These are phyloP conservation scores for Axinella damicornis DNA, from an alignment of 37 sponge, comb jelly and placozoan species.

Conservation along the genomic window DNA sequence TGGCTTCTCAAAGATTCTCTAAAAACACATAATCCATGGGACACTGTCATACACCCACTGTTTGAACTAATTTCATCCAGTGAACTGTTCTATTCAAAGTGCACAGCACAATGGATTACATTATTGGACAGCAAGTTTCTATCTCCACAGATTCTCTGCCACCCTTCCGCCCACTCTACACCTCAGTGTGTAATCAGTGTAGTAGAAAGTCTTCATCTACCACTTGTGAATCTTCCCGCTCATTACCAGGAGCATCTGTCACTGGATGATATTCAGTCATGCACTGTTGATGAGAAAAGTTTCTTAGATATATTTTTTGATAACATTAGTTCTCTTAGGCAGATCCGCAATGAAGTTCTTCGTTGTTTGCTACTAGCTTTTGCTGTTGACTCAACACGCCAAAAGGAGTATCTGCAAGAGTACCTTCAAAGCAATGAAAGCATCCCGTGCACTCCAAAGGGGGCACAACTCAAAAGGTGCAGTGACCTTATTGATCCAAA, in stretches of 20 bases:
- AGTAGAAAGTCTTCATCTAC: background rate
- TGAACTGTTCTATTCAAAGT: slow-evolving; percentile 19
- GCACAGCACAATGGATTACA: background rate
- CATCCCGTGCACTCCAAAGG: slow-evolving; percentile 61
- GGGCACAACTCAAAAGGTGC: slow-evolving; percentile 21
- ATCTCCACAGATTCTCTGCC: background rate
- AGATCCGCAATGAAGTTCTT: slow-evolving; percentile 22
- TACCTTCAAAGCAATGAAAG: slow-evolving; percentile 8
- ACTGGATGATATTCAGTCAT: background rate
- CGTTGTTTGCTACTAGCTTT: background rate
- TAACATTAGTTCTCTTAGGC: background rate
- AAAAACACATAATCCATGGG: slow-evolving; percentile 36
- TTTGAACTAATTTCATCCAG: background rate
- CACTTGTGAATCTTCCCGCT: slow-evolving; percentile 19
- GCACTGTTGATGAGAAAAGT: background rate
- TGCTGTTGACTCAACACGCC: background rate
- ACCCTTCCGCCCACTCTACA: background rate
- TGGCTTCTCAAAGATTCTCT: slow-evolving; percentile 48
- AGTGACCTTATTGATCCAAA: slow-evolving; percentile 44
- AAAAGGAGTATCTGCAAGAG: background rate
- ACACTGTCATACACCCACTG: slow-evolving; percentile 3
- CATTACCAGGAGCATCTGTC: background rate
- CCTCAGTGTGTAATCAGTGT: background rate
- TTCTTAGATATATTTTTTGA: slow-evolving; percentile 25
- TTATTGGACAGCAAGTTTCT: slow-evolving; percentile 8